These are phyloP conservation scores for Nyctibius bracteatus DNA, from an alignment of 2,113 vertebrate species.

Conservation along the genomic window DNA sequence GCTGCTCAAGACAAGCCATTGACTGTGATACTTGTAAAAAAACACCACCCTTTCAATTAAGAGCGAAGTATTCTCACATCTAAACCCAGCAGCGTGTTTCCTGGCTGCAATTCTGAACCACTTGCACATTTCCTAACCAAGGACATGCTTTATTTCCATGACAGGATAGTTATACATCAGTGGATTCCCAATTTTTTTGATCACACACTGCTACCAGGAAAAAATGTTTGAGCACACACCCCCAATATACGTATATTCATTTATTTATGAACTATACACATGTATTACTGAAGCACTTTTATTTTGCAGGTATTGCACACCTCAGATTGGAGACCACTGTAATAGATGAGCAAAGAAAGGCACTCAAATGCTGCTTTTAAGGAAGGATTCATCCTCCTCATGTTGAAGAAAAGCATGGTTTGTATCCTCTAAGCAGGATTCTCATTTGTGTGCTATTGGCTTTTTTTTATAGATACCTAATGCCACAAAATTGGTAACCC, in stretches of 20 bases:
- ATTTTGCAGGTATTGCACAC: background rate
- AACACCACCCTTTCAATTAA: slow-evolving; percentile 71
- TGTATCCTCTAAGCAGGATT: background rate
- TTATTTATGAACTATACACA: background rate
- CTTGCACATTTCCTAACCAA: background rate
- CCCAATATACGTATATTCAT: background rate
- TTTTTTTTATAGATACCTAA: background rate
- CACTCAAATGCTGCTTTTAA: background rate
- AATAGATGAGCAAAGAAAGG: background rate
- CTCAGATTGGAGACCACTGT: background rate
- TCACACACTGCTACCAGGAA: background rate
- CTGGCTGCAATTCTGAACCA: slow-evolving; percentile 5
- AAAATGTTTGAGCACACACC: background rate
- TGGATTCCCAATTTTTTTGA: background rate
- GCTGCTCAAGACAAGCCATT: slow-evolving; percentile 82
- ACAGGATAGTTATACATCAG: background rate
- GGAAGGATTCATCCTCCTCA: background rate
- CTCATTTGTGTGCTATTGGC: background rate
- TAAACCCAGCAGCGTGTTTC: slow-evolving; percentile 42
- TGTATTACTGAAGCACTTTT: background rate
- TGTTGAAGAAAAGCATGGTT: background rate
- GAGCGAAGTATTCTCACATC: slow-evolving; percentile 63
- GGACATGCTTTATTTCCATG: background rate
- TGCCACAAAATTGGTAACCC: background rate
- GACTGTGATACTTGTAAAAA: slow-evolving; percentile 70